Percentiles rank a stretch among this genome's conserved stretches.
These are phyloP conservation scores for Mesopsocus fuscifrons DNA, from an alignment of 2,888 invertebrate genomes.

Conservation along the genomic window DNA sequence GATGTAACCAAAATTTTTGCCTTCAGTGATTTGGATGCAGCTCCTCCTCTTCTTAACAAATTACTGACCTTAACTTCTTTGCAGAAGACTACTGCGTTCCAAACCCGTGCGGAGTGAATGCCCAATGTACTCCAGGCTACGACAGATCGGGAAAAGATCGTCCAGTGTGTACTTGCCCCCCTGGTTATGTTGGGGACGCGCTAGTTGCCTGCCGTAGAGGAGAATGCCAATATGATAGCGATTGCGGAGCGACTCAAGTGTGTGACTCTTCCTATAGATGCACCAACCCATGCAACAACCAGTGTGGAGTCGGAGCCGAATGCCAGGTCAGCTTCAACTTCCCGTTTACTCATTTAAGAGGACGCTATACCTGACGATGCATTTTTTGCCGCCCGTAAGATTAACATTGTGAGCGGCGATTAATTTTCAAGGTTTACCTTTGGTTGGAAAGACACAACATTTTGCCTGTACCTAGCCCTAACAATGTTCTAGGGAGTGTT, in stretches of 20 bases:
- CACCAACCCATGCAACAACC: constrained; percentile 50
- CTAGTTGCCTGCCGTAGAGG: constrained; percentile 51
- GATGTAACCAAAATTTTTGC: too few species aligned
- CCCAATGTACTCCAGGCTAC: constrained; percentile 63
- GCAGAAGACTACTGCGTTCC: constrained; percentile 65
- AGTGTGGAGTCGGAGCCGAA: constrained; percentile 56
- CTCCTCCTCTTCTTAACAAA: too few species aligned
- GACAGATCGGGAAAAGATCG: constrained; percentile 63
- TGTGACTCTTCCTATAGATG: constrained; percentile 22
- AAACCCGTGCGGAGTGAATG: constrained; percentile 68
- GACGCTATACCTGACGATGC: too few species aligned
- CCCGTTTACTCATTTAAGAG: too few species aligned
- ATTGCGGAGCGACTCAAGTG: constrained; percentile 56
- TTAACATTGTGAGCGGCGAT: too few species aligned
- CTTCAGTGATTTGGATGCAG: too few species aligned
- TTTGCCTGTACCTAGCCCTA: too few species aligned
- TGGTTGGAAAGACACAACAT: too few species aligned
- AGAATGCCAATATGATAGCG: constrained; percentile 56
- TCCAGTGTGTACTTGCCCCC: constrained; percentile 67
- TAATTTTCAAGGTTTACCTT: too few species aligned
- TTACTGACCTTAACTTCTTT: too few species aligned
- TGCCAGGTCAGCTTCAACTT: constrained; percentile 40
- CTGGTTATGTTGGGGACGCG: constrained; percentile 61
- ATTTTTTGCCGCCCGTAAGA: too few species aligned
- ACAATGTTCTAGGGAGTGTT: too few species aligned